Evolutionary conservation across 2,888 invertebrate genomes (phyloP).

Genomic region (Chaetogeoica ovagalla): DNA sequence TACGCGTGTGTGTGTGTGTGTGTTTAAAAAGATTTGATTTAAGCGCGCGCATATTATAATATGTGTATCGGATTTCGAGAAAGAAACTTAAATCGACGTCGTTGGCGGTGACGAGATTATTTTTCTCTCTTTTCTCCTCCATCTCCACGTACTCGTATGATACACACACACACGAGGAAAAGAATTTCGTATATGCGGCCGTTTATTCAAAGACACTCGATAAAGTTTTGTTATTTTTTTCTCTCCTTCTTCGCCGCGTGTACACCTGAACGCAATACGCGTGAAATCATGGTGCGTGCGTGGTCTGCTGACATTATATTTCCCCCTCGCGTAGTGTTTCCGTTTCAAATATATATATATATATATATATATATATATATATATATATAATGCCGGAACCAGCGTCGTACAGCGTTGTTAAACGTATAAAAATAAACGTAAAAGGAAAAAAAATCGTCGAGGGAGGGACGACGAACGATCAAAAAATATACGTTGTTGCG

Average conservation of each 20-base stretch:
- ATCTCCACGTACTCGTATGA: not conserved
- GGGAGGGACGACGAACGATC: not conserved
- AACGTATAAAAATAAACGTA: not conserved
- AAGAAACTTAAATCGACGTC: not conserved
- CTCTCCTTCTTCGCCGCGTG: too few relatives aligned
- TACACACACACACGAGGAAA: not conserved
- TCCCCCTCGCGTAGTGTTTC: too few relatives aligned
- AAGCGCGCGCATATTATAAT: not conserved
- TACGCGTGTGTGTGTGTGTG: too few relatives aligned
- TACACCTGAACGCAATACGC: not conserved
- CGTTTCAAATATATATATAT: too few relatives aligned
- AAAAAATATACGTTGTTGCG: not conserved
- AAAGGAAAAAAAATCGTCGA: not conserved
- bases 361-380: too few relatives aligned
- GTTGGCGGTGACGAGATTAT: not conserved
- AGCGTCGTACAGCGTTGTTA: not conserved
- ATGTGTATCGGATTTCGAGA: not conserved
- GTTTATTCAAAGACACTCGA: constrained; percentile 17
- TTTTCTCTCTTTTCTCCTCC: not conserved
- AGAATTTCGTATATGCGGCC: not conserved
- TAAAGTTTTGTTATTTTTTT: constrained; percentile 20
- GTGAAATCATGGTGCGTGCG: not conserved
- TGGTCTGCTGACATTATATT: too few relatives aligned
- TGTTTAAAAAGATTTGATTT: not conserved
- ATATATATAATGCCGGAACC: not conserved